phyloP scores from a whole-genome alignment of 2,113 vertebrate species.

The Caranx ignobilis region DNA sequence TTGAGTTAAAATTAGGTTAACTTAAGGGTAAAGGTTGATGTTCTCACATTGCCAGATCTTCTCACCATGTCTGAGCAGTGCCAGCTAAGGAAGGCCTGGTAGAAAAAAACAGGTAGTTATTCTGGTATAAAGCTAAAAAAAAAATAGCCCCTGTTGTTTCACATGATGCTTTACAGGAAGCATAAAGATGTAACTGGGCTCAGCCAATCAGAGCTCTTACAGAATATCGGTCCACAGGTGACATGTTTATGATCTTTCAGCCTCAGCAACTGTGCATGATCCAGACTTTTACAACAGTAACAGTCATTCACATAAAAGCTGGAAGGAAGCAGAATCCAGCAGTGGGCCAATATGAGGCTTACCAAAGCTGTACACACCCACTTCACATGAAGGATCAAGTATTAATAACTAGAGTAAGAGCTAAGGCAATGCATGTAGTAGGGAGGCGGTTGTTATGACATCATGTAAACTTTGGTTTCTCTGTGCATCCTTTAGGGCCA shows the following conservation, averaged over 20 bases:
- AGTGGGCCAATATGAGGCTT: constrained; percentile 1
- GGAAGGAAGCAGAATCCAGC: not conserved
- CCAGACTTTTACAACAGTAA: not conserved
- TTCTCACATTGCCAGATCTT: constrained; percentile 13
- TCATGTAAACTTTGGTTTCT: not conserved
- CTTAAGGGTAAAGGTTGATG: not conserved
- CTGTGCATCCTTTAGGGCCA: not conserved
- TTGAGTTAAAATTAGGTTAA: not conserved
- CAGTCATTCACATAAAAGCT: not conserved
- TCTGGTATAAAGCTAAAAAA: not conserved
- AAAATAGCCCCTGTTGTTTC: not conserved
- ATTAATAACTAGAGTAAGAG: not conserved
- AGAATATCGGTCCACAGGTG: too few species aligned
- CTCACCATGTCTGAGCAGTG: not conserved
- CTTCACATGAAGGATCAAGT: not conserved
- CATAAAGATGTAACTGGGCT: too few species aligned
- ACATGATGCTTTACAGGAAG: not conserved
- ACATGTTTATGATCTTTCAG: not conserved
- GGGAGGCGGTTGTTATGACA: not conserved
- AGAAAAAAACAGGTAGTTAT: not conserved
- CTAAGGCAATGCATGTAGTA: not conserved
- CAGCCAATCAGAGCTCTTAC: too few species aligned
- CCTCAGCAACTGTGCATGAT: not conserved
- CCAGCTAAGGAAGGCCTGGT: not conserved
- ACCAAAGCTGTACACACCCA: constrained; percentile 13